These are phyloP conservation scores for Girardinichthys multiradiatus DNA, from an alignment of 2,113 vertebrate species.

Conservation along the genomic window DNA sequence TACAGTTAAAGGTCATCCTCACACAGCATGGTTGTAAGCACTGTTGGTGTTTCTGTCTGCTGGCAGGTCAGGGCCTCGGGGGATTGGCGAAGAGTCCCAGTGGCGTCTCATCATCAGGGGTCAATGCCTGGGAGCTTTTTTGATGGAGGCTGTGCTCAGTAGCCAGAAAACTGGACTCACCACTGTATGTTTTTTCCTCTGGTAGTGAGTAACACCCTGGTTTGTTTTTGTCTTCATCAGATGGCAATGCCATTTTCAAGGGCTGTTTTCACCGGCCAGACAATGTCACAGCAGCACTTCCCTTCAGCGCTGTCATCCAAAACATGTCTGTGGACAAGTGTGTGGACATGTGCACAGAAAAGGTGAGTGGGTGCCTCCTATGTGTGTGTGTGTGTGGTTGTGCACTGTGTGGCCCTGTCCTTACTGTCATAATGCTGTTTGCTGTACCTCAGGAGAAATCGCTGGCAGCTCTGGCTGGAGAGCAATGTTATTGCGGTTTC, in stretches of 20 bases:
- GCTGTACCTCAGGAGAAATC: constrained; percentile 86
- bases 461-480: constrained; percentile 87
- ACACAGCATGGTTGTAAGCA: constrained; percentile 28
- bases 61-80: constrained; percentile 34
- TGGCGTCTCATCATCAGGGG: constrained; percentile 37
- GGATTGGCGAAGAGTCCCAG: constrained; percentile 18
- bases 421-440: constrained; percentile 12
- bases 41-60: constrained; percentile 21
- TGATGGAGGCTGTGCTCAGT: constrained; percentile 28
- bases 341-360: constrained; percentile 94
- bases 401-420: neutral
- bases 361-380: constrained; percentile 77
- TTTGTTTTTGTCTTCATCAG: constrained; percentile 74
- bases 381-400: constrained; percentile 4
- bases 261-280: constrained; percentile 91
- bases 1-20: constrained; percentile 45
- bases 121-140: constrained; percentile 45
- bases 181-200: neutral
- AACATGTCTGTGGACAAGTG: constrained; percentile 96
- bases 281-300: constrained; percentile 90
- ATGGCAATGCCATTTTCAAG: constrained; percentile 94
- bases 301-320: constrained; percentile 83
- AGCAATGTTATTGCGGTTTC: constrained; percentile 89
- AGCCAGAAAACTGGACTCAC: constrained; percentile 5
- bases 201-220: constrained; percentile 18